Percentiles rank a stretch among this genome's conserved stretches.
phyloP scores from a whole-genome alignment of 2,797 vertebrate genomes.

The Chaunax sp. region DNA sequence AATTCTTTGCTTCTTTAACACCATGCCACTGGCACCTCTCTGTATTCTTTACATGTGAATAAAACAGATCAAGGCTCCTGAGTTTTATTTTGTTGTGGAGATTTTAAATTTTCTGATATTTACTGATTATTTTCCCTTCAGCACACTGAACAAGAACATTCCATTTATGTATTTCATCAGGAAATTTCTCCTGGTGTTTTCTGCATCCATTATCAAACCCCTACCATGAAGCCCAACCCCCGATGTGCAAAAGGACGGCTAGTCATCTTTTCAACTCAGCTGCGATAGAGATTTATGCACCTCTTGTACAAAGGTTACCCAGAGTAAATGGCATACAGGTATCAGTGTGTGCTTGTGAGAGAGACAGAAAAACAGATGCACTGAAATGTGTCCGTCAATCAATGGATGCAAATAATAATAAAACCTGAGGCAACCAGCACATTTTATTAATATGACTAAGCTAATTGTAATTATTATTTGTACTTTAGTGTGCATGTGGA shows the following conservation, averaged over 20 bases:
- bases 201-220: constrained; percentile 27
- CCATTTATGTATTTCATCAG: constrained; percentile 25
- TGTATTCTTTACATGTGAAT: neutral
- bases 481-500: constrained; percentile 11
- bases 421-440: constrained; percentile 11
- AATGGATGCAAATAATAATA: constrained; percentile 44
- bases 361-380: constrained; percentile 32
- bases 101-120: neutral
- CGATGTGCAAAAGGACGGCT: constrained; percentile 1
- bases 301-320: constrained; percentile 11
- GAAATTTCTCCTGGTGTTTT: constrained; percentile 35
- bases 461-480: constrained; percentile 9
- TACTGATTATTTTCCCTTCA: constrained; percentile 16
- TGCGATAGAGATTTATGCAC: constrained; percentile 43
- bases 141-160: neutral
- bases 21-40: neutral
- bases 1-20: constrained; percentile 11
- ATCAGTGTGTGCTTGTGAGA: constrained; percentile 21
- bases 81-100: neutral
- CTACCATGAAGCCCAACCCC: constrained; percentile 25
- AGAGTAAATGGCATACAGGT: constrained; percentile 49
- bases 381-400: constrained; percentile 43
- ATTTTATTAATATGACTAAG: constrained; percentile 24
- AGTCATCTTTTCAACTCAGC: constrained; percentile 38
- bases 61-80: neutral